Percentiles rank a stretch among this genome's conserved stretches.
Evolutionary conservation across 2,797 vertebrate genomes (phyloP).

Genomic region (Xerus rutilus): DNA sequence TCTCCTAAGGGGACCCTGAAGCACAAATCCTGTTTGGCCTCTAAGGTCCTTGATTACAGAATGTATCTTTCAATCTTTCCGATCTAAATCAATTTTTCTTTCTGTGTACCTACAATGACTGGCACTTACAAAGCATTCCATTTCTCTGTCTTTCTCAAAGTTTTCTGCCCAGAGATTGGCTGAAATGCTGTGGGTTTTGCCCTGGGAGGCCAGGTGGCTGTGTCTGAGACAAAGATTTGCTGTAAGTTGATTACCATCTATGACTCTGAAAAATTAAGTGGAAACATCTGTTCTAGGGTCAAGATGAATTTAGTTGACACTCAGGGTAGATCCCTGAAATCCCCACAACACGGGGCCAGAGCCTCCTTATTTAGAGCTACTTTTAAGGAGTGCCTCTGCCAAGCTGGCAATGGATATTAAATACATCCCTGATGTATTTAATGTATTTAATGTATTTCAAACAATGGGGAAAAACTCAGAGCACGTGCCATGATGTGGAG

Average conservation of each 20-base stretch:
- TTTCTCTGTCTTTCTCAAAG: slow-evolving; percentile 54
- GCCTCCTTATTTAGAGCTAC: slow-evolving; percentile 2
- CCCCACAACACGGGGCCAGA: background rate
- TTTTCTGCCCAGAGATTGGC: slow-evolving; percentile 34
- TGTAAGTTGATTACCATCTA: slow-evolving; percentile 77
- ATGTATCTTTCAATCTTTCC: slow-evolving; percentile 52
- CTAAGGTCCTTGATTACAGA: slow-evolving; percentile 53
- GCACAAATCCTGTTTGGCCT: background rate
- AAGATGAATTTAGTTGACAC: slow-evolving; percentile 72
- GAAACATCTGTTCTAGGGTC: slow-evolving; percentile 80
- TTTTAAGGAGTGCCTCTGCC: slow-evolving; percentile 20
- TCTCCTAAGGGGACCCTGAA: slow-evolving; percentile 43
- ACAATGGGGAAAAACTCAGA: background rate
- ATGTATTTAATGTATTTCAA: too few relatives aligned
- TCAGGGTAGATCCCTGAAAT: slow-evolving; percentile 59
- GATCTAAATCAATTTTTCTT: slow-evolving; percentile 67
- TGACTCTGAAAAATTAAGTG: slow-evolving; percentile 77
- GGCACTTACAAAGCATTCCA: slow-evolving; percentile 58
- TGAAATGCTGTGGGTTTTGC: slow-evolving; percentile 38
- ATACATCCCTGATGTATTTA: background rate
- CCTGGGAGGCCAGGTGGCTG: slow-evolving; percentile 77
- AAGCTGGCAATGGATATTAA: background rate
- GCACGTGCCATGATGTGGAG: background rate
- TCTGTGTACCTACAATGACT: slow-evolving; percentile 23
- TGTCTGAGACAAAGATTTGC: slow-evolving; percentile 68